A percentile compares a stretch with the other conserved stretches of the same genome.
Evolutionary conservation across 1,140 invertebrate species (phyloP).

Genomic region (Drosophila ficusphila): DNA sequence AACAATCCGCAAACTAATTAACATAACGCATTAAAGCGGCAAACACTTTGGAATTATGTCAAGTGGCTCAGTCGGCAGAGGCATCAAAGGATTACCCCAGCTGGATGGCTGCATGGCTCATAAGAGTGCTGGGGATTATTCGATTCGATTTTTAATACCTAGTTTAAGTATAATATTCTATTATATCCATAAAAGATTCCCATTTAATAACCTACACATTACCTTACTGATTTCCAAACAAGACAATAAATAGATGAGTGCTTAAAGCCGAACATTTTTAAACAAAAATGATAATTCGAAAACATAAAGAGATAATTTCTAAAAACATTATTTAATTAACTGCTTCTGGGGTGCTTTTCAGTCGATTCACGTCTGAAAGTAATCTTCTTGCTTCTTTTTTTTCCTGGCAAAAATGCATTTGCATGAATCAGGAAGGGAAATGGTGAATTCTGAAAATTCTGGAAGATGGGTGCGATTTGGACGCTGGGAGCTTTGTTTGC

Average conservation of each 20-base stretch:
- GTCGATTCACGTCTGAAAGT: too few relatives aligned
- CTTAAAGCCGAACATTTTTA: too few relatives aligned
- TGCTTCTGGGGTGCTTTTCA: background rate
- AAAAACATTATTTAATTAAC: too few relatives aligned
- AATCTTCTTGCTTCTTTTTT: background rate
- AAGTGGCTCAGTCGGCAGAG: conserved; percentile 53
- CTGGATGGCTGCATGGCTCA: conserved; percentile 36
- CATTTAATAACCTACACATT: too few relatives aligned
- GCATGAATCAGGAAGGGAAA: conserved; percentile 16
- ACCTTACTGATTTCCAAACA: too few relatives aligned
- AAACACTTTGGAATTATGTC: conserved; percentile 75
- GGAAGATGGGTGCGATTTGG: conserved; percentile 18
- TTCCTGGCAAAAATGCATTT: conserved; percentile 52
- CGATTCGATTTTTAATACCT: background rate
- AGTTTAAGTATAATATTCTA: too few relatives aligned
- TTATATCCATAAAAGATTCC: too few relatives aligned
- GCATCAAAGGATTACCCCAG: conserved; percentile 69
- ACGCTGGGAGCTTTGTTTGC: conserved; percentile 49
- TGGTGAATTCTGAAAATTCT: conserved; percentile 1
- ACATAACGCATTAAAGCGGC: conserved; percentile 74
- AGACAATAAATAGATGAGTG: too few relatives aligned
- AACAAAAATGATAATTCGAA: too few relatives aligned
- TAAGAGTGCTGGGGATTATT: conserved; percentile 25
- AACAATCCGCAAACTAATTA: conserved; percentile 73
- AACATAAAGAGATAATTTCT: too few relatives aligned